Evolutionary conservation across 1,140 invertebrate genomes (phyloP).

Genomic region (Callitettix versicolor): DNA sequence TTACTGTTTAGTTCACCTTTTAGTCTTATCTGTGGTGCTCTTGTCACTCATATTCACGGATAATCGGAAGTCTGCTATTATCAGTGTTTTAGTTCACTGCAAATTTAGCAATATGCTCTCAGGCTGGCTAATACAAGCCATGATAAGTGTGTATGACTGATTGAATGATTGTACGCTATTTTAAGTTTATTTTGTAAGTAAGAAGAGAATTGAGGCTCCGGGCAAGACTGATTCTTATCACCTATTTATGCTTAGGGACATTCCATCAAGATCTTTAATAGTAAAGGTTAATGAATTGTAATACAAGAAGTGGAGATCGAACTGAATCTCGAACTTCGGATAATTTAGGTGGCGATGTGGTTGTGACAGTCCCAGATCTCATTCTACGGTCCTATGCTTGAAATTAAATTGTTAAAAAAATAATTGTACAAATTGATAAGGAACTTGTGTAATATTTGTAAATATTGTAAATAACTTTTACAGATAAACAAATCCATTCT

Average conservation of each 20-base stretch:
- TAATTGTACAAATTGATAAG: constrained; percentile 6
- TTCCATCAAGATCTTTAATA: not conserved
- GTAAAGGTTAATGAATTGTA: not conserved
- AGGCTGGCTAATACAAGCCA: no score
- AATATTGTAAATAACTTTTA: constrained; percentile 14
- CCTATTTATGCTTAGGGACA: not conserved
- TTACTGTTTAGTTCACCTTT: no score
- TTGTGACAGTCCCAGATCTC: constrained; percentile 9
- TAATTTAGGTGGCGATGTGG: constrained; percentile 1
- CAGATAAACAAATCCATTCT: constrained; percentile 13
- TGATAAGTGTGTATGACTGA: no score
- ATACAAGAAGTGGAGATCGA: not conserved
- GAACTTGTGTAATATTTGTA: constrained; percentile 6
- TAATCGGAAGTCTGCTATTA: no score
- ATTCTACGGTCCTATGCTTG: constrained; percentile 9
- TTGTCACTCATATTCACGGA: no score
- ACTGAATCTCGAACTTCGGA: not conserved
- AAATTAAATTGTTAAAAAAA: not conserved
- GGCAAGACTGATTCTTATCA: no score
- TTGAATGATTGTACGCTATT: no score
- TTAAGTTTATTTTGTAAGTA: no score
- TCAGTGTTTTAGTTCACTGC: no score
- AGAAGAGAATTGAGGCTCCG: no score
- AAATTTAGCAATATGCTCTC: no score
- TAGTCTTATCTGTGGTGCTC: no score